Evolutionary conservation across 2,888 invertebrate species (phyloP).

Genomic region (Caenorhabditis drosophilae): DNA sequence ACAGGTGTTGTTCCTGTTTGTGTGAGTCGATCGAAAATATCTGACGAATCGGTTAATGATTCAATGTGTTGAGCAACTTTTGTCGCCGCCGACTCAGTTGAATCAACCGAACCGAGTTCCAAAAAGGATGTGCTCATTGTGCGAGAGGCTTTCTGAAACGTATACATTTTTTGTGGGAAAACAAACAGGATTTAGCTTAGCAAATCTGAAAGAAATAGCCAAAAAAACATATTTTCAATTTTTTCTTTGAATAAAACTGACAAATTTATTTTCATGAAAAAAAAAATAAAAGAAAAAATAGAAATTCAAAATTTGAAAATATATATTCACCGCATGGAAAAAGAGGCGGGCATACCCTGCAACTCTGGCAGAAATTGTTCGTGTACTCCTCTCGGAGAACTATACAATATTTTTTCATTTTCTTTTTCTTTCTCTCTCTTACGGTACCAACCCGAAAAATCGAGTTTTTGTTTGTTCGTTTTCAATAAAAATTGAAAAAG

Average conservation of each 20-base stretch:
- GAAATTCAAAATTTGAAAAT: slow-evolving; percentile 28
- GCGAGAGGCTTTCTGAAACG: background rate
- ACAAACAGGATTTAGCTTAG: slow-evolving; percentile 2
- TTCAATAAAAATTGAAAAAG: too few relatives aligned
- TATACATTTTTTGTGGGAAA: background rate
- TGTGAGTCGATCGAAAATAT: slow-evolving; percentile 40
- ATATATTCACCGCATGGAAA: slow-evolving; percentile 5
- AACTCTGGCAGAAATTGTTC: slow-evolving; percentile 2
- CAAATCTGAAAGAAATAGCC: background rate
- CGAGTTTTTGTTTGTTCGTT: too few relatives aligned
- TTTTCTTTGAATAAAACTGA: background rate
- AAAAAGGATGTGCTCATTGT: slow-evolving; percentile 34
- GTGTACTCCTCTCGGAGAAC: slow-evolving; percentile 33
- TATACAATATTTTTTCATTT: slow-evolving; percentile 1
- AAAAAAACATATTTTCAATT: background rate
- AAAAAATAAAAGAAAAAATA: slow-evolving; percentile 13
- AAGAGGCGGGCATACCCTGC: slow-evolving; percentile 7
- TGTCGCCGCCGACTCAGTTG: slow-evolving; percentile 41
- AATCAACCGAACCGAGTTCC: slow-evolving; percentile 36
- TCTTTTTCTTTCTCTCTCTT: background rate
- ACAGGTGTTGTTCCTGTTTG: slow-evolving; percentile 46
- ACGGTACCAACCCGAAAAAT: too few relatives aligned
- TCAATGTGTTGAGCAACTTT: slow-evolving; percentile 44
- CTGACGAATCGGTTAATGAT: slow-evolving; percentile 36
- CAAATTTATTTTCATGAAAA: background rate